These are phyloP conservation scores for Sebastes hubbsi DNA, from an alignment of 2,797 vertebrate species.

Conservation along the genomic window DNA sequence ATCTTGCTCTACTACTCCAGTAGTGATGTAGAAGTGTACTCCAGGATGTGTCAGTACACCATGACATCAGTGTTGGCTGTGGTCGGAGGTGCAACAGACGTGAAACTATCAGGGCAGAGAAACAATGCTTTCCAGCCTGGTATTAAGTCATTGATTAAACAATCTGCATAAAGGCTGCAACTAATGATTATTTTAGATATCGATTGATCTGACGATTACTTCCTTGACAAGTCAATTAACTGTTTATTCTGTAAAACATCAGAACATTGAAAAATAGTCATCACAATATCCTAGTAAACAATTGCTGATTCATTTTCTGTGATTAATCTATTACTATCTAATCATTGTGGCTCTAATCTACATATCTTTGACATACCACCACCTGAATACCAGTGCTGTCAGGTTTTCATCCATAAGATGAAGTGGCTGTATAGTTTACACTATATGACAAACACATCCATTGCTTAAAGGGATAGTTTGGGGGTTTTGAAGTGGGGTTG, in stretches of 20 bases:
- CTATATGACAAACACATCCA: neutral
- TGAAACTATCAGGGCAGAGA: neutral
- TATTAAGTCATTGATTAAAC: neutral
- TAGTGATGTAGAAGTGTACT: neutral
- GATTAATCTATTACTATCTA: too few relatives aligned
- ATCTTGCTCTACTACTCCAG: neutral
- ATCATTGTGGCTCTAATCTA: too few relatives aligned
- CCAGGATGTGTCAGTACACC: neutral
- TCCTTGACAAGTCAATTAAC: neutral
- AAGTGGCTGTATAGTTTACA: neutral
- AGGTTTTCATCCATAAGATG: neutral
- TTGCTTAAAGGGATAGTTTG: neutral
- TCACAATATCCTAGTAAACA: neutral
- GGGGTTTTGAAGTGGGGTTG: neutral
- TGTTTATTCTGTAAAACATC: neutral
- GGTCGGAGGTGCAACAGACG: neutral
- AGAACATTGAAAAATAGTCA: neutral
- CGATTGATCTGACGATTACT: too few relatives aligned
- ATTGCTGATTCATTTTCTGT: too few relatives aligned
- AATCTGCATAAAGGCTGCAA: neutral
- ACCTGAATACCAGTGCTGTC: neutral
- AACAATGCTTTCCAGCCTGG: neutral
- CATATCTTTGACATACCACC: neutral
- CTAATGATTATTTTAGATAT: too few relatives aligned
- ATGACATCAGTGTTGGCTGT: neutral